phyloP scores from a whole-genome alignment of 2,797 vertebrate species.

The Diplodus sargus region DNA sequence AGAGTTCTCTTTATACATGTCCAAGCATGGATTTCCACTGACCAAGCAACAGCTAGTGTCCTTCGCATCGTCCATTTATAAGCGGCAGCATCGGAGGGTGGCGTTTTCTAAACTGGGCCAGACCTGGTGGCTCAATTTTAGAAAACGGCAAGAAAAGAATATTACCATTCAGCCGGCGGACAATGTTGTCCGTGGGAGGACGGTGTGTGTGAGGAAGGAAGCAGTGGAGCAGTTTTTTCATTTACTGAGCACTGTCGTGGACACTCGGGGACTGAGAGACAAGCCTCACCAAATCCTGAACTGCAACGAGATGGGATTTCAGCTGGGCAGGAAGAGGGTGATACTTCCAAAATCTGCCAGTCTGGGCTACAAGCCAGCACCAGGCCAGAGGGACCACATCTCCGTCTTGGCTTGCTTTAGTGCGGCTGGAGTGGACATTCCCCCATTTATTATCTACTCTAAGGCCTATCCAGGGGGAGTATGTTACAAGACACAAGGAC shows the following conservation, averaged over 20 bases:
- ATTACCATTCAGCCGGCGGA: conserved; percentile 78
- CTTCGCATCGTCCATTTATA: conserved; percentile 80
- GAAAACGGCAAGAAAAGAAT: conserved; percentile 79
- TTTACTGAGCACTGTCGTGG: conserved; percentile 66
- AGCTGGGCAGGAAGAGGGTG: conserved; percentile 74
- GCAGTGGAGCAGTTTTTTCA: conserved; percentile 76
- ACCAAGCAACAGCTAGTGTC: conserved; percentile 82
- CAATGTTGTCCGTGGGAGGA: conserved; percentile 70
- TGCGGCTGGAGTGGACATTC: conserved; percentile 73
- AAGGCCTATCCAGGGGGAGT: conserved; percentile 79
- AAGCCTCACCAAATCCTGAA: conserved; percentile 75
- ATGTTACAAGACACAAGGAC: conserved; percentile 80
- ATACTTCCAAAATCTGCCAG: conserved; percentile 66
- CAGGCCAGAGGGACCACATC: conserved; percentile 72
- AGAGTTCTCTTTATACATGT: conserved; percentile 78
- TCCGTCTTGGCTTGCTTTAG: conserved; percentile 75
- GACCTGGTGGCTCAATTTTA: conserved; percentile 83
- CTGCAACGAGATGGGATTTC: conserved; percentile 77
- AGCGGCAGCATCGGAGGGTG: conserved; percentile 78
- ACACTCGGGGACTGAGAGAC: conserved; percentile 64
- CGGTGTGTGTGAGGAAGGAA: conserved; percentile 74
- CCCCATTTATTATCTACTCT: conserved; percentile 79
- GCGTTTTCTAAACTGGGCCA: conserved; percentile 81
- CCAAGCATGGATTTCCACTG: conserved; percentile 79
- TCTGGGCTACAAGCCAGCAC: conserved; percentile 65